Evolutionary conservation across 1,140 invertebrate species (phyloP).

Genomic region (Drosophila pseudoobscura): DNA sequence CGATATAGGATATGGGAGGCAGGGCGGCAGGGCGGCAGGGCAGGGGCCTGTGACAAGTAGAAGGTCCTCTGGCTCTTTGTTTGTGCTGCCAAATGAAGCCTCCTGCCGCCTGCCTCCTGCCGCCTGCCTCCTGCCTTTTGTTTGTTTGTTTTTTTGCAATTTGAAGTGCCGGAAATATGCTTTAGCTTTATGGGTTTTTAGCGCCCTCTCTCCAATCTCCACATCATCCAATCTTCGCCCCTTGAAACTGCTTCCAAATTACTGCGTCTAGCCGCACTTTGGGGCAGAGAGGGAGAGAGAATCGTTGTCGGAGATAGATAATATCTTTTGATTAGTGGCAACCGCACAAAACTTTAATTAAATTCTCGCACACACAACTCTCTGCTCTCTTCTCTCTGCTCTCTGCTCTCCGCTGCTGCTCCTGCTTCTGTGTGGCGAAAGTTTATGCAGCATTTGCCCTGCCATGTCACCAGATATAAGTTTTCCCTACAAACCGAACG

Average conservation of each 20-base stretch:
- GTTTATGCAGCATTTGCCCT: slow-evolving; percentile 71
- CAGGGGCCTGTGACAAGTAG: background rate
- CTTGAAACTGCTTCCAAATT: slow-evolving; percentile 12
- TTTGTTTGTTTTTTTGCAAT: slow-evolving; percentile 63
- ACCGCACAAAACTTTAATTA: slow-evolving; percentile 79
- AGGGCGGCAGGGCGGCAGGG: background rate
- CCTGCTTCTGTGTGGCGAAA: slow-evolving; percentile 28
- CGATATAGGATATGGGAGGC: slow-evolving; percentile 9
- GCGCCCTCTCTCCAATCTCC: slow-evolving; percentile 6
- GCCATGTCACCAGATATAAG: slow-evolving; percentile 77
- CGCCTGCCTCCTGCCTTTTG: background rate
- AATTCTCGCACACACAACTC: slow-evolving; percentile 68
- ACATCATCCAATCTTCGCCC: slow-evolving; percentile 5
- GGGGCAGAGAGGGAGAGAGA: background rate
- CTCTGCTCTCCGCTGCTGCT: background rate
- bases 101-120: background rate
- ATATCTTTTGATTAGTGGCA: slow-evolving; percentile 81
- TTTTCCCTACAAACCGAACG: slow-evolving; percentile 36
- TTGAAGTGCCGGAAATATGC: slow-evolving; percentile 78
- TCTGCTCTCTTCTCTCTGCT: slow-evolving; percentile 14
- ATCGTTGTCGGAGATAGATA: slow-evolving; percentile 46
- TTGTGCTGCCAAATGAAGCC: slow-evolving; percentile 17
- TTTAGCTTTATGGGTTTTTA: slow-evolving; percentile 58
- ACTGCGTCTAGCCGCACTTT: slow-evolving; percentile 26
- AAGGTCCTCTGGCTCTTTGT: background rate